phyloP scores from a whole-genome alignment of 2,797 vertebrate species.

The Catamblyrhynchus diadema region DNA sequence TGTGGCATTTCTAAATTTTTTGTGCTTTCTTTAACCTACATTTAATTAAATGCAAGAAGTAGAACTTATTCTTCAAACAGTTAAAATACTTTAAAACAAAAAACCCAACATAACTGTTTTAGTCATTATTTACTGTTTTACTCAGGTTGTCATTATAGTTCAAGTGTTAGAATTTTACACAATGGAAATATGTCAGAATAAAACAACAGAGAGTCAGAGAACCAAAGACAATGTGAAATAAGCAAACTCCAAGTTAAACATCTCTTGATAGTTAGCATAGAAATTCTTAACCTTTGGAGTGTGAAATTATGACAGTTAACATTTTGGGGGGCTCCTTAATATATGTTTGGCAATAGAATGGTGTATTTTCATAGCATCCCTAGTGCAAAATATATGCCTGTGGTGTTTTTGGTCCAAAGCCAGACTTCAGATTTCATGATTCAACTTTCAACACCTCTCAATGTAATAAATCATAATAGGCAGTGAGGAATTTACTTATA shows the following conservation, averaged over 20 bases:
- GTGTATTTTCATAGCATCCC: slow-evolving; percentile 7
- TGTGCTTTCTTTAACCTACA: background rate
- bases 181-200: background rate
- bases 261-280: background rate
- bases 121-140: background rate
- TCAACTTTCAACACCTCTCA: slow-evolving; percentile 57
- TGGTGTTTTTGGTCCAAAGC: slow-evolving; percentile 43
- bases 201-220: background rate
- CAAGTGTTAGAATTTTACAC: background rate
- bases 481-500: slow-evolving; percentile 11
- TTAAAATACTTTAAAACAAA: background rate
- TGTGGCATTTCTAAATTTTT: background rate
- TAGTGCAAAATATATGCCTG: slow-evolving; percentile 48
- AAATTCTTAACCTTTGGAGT: slow-evolving; percentile 37
- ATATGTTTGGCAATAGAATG: background rate
- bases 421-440: slow-evolving; percentile 52
- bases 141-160: background rate
- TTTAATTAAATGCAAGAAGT: background rate
- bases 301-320: slow-evolving; percentile 48
- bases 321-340: background rate
- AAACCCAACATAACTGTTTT: background rate
- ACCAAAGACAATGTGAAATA: background rate
- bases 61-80: background rate
- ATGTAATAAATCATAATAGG: slow-evolving; percentile 56
- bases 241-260: slow-evolving; percentile 17